Evolutionary conservation across 2,888 invertebrate genomes (phyloP).

Genomic region (Petrophora chlorosata): DNA sequence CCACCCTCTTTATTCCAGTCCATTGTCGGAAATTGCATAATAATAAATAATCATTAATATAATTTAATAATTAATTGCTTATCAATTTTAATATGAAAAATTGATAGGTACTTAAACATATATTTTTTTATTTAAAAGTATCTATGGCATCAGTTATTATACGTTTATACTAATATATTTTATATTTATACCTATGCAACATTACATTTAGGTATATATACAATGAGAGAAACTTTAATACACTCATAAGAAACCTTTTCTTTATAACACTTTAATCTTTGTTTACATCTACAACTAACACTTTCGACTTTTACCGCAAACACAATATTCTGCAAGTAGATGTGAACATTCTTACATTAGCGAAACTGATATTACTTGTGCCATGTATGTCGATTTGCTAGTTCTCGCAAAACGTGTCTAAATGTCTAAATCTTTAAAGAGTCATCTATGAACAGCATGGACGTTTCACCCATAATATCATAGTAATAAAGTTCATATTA

Average conservation of each 20-base stretch:
- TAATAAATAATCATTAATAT: too few species aligned
- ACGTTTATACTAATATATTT: too few species aligned
- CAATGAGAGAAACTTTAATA: neutral
- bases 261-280: constrained; percentile 7
- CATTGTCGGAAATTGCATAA: too few species aligned
- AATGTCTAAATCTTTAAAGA: constrained; percentile 41
- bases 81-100: too few species aligned
- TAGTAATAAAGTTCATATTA: neutral
- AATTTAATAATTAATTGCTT: too few species aligned
- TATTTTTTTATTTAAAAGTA: too few species aligned
- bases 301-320: constrained; percentile 26
- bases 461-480: neutral
- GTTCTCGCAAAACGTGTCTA: constrained; percentile 42
- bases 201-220: too few species aligned
- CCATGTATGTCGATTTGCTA: constrained; percentile 20
- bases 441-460: constrained; percentile 39
- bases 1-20: too few species aligned
- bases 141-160: too few species aligned
- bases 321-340: constrained; percentile 15
- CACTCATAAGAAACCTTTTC: constrained; percentile 9
- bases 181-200: too few species aligned
- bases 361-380: constrained; percentile 22
- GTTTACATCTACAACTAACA: constrained; percentile 17
- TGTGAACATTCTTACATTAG: constrained; percentile 29
- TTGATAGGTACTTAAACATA: too few species aligned